phyloP scores from a whole-genome alignment of 2,888 invertebrate genomes.

The Drosophila diplacantha region DNA sequence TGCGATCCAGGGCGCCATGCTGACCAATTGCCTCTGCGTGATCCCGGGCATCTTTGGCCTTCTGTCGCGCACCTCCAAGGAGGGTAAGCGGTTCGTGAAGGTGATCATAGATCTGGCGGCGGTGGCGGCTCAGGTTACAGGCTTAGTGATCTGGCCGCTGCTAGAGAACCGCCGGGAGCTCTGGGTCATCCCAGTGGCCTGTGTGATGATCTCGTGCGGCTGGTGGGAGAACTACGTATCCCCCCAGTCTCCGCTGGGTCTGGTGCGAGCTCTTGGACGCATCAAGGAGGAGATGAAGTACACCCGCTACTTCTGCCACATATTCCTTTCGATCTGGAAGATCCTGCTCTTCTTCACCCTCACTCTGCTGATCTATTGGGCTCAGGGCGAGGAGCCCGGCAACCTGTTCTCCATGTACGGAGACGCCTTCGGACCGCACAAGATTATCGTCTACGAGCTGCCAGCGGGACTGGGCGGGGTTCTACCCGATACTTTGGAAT shows the following conservation, averaged over 20 bases:
- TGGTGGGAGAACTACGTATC: conserved; percentile 99
- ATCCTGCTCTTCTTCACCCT: conserved; percentile 87
- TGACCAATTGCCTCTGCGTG: conserved; percentile 96
- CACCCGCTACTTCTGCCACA: conserved; percentile 92
- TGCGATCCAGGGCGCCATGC: conserved; percentile 95
- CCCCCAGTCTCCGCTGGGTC: conserved; percentile 86
- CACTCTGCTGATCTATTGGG: conserved; percentile 84
- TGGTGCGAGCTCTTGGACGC: conserved; percentile 85
- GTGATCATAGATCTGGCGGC: conserved; percentile 90
- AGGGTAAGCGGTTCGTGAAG: conserved; percentile 87
- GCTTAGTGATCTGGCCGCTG: conserved; percentile 94
- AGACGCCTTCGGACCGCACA: conserved; percentile 86
- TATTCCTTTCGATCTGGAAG: conserved; percentile 95
- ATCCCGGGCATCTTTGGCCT: conserved; percentile 86
- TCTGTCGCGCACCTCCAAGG: conserved; percentile 89
- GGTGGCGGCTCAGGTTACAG: conserved; percentile 92
- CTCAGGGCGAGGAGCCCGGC: conserved; percentile 86
- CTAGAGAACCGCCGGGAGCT: conserved; percentile 86
- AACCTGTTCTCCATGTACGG: conserved; percentile 88
- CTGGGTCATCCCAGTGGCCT: conserved; percentile 91
- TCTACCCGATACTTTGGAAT: conserved; percentile 86
- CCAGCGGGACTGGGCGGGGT: conserved; percentile 75
- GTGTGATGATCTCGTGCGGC: conserved; percentile 91
- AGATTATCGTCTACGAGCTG: conserved; percentile 86
- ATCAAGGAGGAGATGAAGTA: conserved; percentile 88